Evolutionary conservation across 2,888 invertebrate genomes (phyloP), one percentile per base, ranked within the genome.

Genomic region (Smittia sp.): DNA sequence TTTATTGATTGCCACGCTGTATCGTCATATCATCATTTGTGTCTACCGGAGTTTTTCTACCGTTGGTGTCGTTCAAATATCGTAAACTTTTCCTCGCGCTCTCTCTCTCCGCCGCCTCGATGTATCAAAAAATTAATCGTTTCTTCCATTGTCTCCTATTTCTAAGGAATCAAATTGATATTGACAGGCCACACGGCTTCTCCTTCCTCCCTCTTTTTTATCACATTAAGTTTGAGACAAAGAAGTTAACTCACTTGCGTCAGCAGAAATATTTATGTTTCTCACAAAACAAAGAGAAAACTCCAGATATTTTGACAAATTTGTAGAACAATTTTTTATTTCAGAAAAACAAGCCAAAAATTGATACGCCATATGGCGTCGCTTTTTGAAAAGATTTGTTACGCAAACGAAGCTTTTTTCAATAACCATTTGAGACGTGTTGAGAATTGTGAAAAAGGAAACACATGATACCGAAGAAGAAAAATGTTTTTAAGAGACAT

Each of bases 341-440:
- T n/a, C 63, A 63, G n/a, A 22, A 24, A 6, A 13, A 63, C 20
- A 63, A 63, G 63, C 9, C 11, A 27, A 20, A 63, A 63, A 63
- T 63, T 63, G 63, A 63, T 63, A 27, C 25, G 63, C 63, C 63
- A 63, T 63, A 63, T 63, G 63, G 20, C 20, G 25, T 27, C 62
- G n/a, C 1, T 27, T 63, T 63, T 27, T 9, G 58, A 18, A 15
- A 63, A 63, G 63, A 63, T 63, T 24, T 63, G 63, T 63, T 63
- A 25, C 15, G 27, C 63, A 63, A 63, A 63, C 63, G 63, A 27
- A 27, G 25, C 52, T 70, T 58, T 62, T 72, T 72, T 58, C 72
- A 72, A 72, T 72, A 72, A 72, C 62, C 72, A 72, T 72, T 72
- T 38, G 22, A 25, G 18, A 72, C 72, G 72, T 72, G 72, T 22